Evolutionary conservation across 2,888 invertebrate genomes (phyloP).

Genomic region (Hirudinaria manillensis): DNA sequence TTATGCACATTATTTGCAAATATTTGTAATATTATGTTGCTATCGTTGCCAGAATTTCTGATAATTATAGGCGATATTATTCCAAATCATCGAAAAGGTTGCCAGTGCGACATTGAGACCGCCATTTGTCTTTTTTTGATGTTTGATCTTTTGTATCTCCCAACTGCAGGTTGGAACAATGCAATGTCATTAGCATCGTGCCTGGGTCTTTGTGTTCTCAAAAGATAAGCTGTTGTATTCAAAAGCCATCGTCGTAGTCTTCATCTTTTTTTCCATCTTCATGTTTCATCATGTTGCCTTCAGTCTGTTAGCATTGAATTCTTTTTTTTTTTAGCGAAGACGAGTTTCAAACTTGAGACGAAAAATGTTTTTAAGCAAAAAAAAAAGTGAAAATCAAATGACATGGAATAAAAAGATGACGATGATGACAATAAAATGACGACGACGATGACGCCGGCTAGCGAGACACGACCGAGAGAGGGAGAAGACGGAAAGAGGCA

Average conservation of each 20-base stretch:
- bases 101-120: not conserved
- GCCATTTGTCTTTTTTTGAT: slow-evolving; percentile 10
- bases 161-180: not conserved
- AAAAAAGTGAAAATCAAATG: too few species aligned
- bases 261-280: not conserved
- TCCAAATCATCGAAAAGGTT: not conserved
- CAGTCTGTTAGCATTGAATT: not conserved
- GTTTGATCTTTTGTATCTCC: slow-evolving; percentile 11
- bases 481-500: not conserved
- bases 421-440: not conserved
- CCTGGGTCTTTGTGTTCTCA: not conserved
- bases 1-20: not conserved
- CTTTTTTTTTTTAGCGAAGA: not conserved
- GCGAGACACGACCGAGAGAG: slow-evolving; percentile 12
- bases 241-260: not conserved
- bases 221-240: not conserved
- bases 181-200: slow-evolving; percentile 13
- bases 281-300: not conserved
- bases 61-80: not conserved
- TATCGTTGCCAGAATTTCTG: not conserved
- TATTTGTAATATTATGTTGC: not conserved
- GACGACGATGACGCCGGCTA: not conserved
- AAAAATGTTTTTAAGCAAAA: too few species aligned
- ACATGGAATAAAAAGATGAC: not conserved
- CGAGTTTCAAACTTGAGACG: too few species aligned